A percentile compares a stretch with the other conserved stretches of the same genome.
Evolutionary conservation across 92 coral and sea anemone genomes (phyloP).

Genomic region (Scolanthus callimorphus): DNA sequence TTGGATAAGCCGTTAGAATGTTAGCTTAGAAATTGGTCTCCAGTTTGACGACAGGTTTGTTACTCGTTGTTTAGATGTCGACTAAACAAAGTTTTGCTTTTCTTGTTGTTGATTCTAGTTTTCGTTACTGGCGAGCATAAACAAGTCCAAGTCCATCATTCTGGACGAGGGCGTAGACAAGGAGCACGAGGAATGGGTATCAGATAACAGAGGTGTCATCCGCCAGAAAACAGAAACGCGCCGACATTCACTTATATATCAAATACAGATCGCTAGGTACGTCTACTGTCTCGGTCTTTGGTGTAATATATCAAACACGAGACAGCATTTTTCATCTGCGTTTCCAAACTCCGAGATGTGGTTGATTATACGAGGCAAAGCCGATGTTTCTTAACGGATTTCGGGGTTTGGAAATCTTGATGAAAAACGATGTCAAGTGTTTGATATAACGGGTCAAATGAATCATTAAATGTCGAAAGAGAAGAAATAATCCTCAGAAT

Average conservation of each 20-base stretch:
- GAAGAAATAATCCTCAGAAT: no score
- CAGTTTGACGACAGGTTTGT: not conserved
- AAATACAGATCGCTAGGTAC: not conserved
- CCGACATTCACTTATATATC: not conserved
- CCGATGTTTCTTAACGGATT: no score
- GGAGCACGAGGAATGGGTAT: conserved; percentile 23
- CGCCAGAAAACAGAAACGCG: not conserved
- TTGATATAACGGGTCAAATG: no score
- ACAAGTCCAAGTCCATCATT: conserved; percentile 6
- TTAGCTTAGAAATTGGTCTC: not conserved
- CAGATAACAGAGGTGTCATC: conserved; percentile 34
- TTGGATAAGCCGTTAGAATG: not conserved
- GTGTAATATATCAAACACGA: no score
- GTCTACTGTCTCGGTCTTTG: no score
- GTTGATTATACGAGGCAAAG: no score
- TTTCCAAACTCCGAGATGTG: no score
- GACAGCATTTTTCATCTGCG: no score
- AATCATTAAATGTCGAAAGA: no score
- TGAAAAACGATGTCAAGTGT: no score
- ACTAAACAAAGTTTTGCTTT: no score
- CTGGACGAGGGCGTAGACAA: conserved; percentile 15
- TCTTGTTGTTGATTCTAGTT: conserved; percentile 2
- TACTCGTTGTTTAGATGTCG: not conserved
- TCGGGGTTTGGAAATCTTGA: no score
- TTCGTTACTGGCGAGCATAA: conserved; percentile 19